Percentiles rank a stretch among this genome's conserved stretches.
phyloP scores from a whole-genome alignment of 2,113 vertebrate genomes.

The Polypterus bichir region DNA sequence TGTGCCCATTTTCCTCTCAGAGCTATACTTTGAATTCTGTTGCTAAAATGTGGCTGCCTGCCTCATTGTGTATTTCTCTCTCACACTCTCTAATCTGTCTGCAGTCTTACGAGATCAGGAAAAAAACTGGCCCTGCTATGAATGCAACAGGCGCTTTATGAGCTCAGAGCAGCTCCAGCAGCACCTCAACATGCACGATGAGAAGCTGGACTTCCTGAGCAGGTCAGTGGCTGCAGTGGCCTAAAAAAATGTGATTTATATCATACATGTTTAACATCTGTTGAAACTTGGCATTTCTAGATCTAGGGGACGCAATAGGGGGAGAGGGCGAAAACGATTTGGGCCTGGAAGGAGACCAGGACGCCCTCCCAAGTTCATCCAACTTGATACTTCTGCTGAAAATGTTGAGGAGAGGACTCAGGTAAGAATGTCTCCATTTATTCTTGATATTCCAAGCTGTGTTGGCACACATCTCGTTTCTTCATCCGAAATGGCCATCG shows the following conservation, averaged over 20 bases:
- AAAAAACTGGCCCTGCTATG: conserved; percentile 95
- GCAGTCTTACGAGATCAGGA: conserved; percentile 81
- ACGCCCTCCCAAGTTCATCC: conserved; percentile 84
- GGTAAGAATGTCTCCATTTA: no score
- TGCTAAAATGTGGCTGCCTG: neutral
- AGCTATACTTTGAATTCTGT: neutral
- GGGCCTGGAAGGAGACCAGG: conserved; percentile 78
- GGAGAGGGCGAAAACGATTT: conserved; percentile 77
- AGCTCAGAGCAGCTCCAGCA: conserved; percentile 94
- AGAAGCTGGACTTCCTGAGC: conserved; percentile 79
- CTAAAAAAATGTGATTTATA: no score
- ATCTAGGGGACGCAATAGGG: conserved; percentile 74
- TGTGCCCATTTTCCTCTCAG: conserved; percentile 24
- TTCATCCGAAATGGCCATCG: no score
- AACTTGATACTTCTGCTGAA: conserved; percentile 64
- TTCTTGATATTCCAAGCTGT: no score
- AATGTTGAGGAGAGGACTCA: conserved; percentile 53
- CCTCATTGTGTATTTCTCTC: neutral
- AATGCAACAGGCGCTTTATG: conserved; percentile 87
- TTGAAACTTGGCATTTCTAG: conserved; percentile 53
- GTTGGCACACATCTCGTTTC: no score
- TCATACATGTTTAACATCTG: no score
- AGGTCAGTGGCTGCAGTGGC: conserved; percentile 62
- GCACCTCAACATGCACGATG: conserved; percentile 92
- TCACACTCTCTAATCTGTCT: conserved; percentile 24